These are phyloP conservation scores for Cheilosia urbana DNA, from an alignment of 2,888 invertebrate species.

Conservation along the genomic window DNA sequence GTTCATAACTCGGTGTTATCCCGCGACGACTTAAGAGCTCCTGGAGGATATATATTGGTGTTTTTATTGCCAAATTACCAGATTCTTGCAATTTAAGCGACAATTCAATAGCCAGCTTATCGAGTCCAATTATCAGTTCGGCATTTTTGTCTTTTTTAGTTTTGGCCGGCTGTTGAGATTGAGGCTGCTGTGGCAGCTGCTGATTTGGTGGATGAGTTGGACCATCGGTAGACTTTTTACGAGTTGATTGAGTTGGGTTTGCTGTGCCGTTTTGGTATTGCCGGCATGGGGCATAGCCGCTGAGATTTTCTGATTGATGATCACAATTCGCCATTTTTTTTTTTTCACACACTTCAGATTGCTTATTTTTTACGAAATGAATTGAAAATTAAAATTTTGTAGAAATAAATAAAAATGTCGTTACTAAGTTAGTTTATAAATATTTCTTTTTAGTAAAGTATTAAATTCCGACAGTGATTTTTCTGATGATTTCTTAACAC, in stretches of 20 bases:
- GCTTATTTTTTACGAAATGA: too few relatives aligned
- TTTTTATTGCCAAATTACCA: constrained; percentile 91
- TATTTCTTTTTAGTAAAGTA: too few relatives aligned
- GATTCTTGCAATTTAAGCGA: constrained; percentile 86
- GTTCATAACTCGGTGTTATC: constrained; percentile 96
- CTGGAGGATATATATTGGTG: constrained; percentile 97
- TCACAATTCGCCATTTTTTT: constrained; percentile 63
- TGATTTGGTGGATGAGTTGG: constrained; percentile 9
- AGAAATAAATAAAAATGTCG: too few relatives aligned
- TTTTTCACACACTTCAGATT: background rate
- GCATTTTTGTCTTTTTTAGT: constrained; percentile 79
- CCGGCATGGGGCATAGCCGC: constrained; percentile 82
- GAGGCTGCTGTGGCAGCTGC: constrained; percentile 74
- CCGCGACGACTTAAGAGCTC: constrained; percentile 95
- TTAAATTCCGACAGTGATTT: too few relatives aligned
- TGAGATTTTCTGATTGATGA: constrained; percentile 69
- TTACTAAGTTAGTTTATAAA: too few relatives aligned
- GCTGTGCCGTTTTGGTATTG: constrained; percentile 79
- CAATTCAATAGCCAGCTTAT: constrained; percentile 80
- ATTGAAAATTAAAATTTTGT: too few relatives aligned
- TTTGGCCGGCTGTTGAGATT: constrained; percentile 64
- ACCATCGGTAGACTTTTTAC: constrained; percentile 75
- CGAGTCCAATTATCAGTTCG: constrained; percentile 75
- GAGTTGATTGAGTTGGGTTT: constrained; percentile 38
- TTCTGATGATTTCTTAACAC: too few relatives aligned